These are phyloP conservation scores for Ptychadena robeensis DNA, from an alignment of 2,797 vertebrate species.

Conservation along the genomic window DNA sequence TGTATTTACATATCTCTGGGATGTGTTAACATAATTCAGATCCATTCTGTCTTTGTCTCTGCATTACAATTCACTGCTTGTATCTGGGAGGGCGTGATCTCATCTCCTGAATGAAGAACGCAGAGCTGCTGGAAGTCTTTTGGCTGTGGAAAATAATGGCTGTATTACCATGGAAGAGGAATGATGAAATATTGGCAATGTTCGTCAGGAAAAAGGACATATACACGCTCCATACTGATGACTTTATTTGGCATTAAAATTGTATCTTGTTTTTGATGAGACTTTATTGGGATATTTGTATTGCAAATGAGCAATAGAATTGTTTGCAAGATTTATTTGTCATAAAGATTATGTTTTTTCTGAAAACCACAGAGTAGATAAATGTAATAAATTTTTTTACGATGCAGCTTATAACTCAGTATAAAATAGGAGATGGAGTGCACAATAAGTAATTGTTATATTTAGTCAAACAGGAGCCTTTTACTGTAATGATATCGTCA, in stretches of 20 bases:
- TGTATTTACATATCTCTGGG: conserved; percentile 66
- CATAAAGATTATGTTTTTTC: background rate
- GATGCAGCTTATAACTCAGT: background rate
- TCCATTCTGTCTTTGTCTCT: conserved; percentile 63
- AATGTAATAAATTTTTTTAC: background rate
- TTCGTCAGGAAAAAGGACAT: conserved; percentile 12
- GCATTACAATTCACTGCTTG: conserved; percentile 45
- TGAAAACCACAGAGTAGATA: background rate
- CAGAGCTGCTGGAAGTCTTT: conserved; percentile 36
- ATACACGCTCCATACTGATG: conserved; percentile 35
- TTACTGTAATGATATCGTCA: no score
- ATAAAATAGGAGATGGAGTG: background rate
- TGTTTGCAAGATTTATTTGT: background rate
- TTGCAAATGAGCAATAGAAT: conserved; percentile 33
- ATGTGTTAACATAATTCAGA: conserved; percentile 65
- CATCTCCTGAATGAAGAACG: conserved; percentile 35
- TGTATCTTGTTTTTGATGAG: conserved; percentile 25
- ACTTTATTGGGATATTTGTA: conserved; percentile 39
- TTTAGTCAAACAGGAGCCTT: background rate
- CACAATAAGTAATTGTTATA: background rate
- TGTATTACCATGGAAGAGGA: conserved; percentile 27
- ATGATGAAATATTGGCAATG: background rate
- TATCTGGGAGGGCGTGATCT: conserved; percentile 62
- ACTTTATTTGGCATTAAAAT: conserved; percentile 41
- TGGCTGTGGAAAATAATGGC: conserved; percentile 29